Conservation (phyloP, 2,888 invertebrate species). For the Zaprionus lineosus region DNA sequence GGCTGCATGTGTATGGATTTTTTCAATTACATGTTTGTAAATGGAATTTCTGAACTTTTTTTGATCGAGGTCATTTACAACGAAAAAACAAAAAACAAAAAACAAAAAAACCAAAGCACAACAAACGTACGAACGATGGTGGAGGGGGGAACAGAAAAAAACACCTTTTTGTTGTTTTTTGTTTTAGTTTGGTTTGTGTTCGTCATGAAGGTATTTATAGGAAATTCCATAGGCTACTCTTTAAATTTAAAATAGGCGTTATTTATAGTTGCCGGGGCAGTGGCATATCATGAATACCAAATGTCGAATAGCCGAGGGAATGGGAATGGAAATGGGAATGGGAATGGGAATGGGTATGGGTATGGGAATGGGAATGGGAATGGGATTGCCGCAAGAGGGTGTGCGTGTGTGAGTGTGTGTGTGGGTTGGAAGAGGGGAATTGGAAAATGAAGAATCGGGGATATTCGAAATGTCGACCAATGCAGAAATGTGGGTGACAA, state of each 20-base stretch:
- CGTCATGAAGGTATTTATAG: conserved; percentile 73
- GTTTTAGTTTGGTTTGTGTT: conserved; percentile 36
- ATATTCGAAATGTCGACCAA: conserved; percentile 19
- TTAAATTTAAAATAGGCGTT: conserved; percentile 57
- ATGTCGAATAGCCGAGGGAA: conserved; percentile 6
- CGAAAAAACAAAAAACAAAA: conserved; percentile 44
- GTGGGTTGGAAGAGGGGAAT: neutral
- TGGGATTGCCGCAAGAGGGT: neutral
- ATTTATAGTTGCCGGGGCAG: conserved; percentile 58
- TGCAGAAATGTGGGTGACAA: conserved; percentile 36
- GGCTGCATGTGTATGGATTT: conserved; percentile 52
- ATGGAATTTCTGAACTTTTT: conserved; percentile 73
- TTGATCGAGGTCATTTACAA: conserved; percentile 75
- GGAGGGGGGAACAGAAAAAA: conserved; percentile 42
- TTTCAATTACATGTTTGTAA: conserved; percentile 76
- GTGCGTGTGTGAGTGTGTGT: neutral
- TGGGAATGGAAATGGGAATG: neutral
- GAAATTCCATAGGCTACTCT: conserved; percentile 70
- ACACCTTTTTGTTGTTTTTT: conserved; percentile 28
- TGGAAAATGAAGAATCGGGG: neutral
- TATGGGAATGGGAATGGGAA: neutral
- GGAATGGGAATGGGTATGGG: neutral
- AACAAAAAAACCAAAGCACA: conserved; percentile 31
- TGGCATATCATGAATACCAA: conserved; percentile 57
- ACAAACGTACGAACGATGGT: conserved; percentile 1